These are phyloP conservation scores for Cyaniris semiargus DNA, from an alignment of 2,888 invertebrate species.

Conservation along the genomic window DNA sequence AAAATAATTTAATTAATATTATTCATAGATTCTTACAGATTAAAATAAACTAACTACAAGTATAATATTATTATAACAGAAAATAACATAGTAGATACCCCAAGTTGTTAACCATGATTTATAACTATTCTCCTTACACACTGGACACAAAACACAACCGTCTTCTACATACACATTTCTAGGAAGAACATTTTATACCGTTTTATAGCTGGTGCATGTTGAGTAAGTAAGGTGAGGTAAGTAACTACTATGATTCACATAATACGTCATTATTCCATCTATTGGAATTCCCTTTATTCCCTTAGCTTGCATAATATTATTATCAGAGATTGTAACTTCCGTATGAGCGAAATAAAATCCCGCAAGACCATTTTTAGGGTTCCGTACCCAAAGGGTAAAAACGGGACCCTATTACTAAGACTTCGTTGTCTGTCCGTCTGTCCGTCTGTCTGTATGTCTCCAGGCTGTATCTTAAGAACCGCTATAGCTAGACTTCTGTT, in stretches of 20 bases:
- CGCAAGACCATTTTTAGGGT: no score
- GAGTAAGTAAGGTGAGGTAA: not conserved
- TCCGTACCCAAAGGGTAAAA: no score
- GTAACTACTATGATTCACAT: not conserved
- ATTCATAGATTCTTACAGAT: not conserved
- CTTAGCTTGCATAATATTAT: not conserved
- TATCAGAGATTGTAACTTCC: not conserved
- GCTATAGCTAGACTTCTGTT: no score
- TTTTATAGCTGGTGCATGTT: not conserved
- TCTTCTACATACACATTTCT: not conserved
- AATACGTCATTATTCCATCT: not conserved
- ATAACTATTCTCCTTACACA: not conserved
- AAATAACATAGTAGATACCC: conserved; percentile 6
- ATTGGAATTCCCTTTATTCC: not conserved
- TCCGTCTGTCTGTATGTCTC: no score
- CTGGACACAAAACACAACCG: not conserved
- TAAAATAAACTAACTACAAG: not conserved
- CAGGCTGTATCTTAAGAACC: no score
- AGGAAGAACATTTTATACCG: not conserved
- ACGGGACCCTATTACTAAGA: no score
- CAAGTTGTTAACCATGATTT: not conserved
- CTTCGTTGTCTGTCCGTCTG: no score
- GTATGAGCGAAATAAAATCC: no score
- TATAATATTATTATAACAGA: not conserved
- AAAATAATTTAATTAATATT: no score